Evolutionary conservation across 2,888 invertebrate species (phyloP).

Genomic region (Pyrocoelia pectoralis): DNA sequence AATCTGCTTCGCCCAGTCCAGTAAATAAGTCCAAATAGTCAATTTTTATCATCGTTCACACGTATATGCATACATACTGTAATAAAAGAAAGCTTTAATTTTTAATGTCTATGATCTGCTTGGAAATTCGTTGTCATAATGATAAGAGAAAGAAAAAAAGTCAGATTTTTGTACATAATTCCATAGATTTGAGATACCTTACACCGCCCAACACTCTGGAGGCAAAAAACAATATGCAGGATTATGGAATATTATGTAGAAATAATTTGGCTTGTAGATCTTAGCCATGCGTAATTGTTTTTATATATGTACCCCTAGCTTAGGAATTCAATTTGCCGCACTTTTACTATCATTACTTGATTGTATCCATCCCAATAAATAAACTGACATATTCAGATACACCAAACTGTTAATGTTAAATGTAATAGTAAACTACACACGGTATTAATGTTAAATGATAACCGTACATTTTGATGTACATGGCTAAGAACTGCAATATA

Average conservation of each 20-base stretch:
- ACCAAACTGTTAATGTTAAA: background rate
- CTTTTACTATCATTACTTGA: background rate
- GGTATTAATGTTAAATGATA: background rate
- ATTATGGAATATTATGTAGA: conserved; percentile 14
- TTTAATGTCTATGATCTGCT: conserved; percentile 1
- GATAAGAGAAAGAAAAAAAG: background rate
- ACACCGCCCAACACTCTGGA: background rate
- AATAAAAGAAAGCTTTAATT: conserved; percentile 25
- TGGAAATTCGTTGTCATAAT: background rate
- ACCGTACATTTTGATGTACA: conserved; percentile 6
- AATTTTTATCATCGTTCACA: conserved; percentile 24
- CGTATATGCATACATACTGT: conserved; percentile 24
- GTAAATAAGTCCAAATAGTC: conserved; percentile 43
- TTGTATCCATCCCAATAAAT: background rate
- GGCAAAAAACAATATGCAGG: background rate
- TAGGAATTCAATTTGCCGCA: conserved; percentile 1
- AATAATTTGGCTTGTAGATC: conserved; percentile 17
- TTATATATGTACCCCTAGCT: conserved; percentile 2
- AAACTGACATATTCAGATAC: background rate
- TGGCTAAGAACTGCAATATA: conserved; percentile 29
- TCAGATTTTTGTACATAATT: conserved; percentile 5
- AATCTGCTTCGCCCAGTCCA: conserved; percentile 46
- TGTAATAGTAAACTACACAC: background rate
- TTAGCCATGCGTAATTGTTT: conserved; percentile 21
- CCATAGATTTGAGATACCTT: background rate